Base-by-base conservation (phyloP, 2,113 vertebrate genomes). In the Sceloporus undulatus region DNA sequence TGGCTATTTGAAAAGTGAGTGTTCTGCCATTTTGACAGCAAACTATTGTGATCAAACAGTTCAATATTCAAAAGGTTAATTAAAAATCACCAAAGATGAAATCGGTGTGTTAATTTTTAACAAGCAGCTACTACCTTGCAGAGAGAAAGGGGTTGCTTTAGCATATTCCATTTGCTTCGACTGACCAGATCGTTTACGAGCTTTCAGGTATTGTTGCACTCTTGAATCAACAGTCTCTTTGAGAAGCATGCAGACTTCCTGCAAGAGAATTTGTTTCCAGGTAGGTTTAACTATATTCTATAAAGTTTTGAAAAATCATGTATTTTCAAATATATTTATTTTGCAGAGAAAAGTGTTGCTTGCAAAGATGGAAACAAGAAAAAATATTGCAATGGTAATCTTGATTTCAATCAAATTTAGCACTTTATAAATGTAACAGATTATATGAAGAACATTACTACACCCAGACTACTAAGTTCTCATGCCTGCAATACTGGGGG, bases 231-330 rank as follows among this genome's bases (percentile, higher is more conserved):
- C 95, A 77, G 97, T 91, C 92, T 98, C 98, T 93, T 96, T 97
- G 34, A 99, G 96, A 89, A 98, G 93, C 91, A 90, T 93, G 92
- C 97, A 96, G 79, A 98, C 91, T 91, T 98, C 98, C 98, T 99
- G 94, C 76, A 97, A 91, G 62, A 94, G 78, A 92, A 87, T 89
- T 80, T 90, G 73, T 38, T 16, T 88, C 10, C 14, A 66, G 52
- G 19, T 56, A 79, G 42, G 38, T 83, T 34, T 18, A 7, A 76
- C 68, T 34, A 48, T n/a, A 21, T n/a, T 77, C 23, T 77, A 77
- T 21, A 34, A 87, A 19, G n/a, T 75, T 34, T 70, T 34, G 19
- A 23, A 38, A 27, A 76, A 85, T 74, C 70, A 74, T 4, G 18
- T 40, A 27, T 40, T 80, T 16, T 73, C 25, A 73, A 23, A n/a